Evolutionary conservation across 1,140 invertebrate species (phyloP), one percentile per base, ranked within the genome.

Genomic region (Sitobion miscanthi): DNA sequence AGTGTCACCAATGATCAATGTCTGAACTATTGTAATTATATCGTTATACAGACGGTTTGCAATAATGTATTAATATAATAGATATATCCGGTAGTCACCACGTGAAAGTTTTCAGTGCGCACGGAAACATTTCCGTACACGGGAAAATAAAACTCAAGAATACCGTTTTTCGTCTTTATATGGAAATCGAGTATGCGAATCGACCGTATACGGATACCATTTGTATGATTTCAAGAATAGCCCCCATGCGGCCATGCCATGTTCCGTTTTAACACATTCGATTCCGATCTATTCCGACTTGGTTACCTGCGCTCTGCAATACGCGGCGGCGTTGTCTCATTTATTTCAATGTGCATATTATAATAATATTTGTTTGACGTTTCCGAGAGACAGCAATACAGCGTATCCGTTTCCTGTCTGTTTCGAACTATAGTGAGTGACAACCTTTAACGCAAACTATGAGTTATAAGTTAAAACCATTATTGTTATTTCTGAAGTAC

Each of bases 151-250:
- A 77, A 77, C 62, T 77, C 62, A 17, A 77, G 62, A 77, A 77
- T 77, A 77, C 62, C 62, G 62, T 77, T 77, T 77, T 77, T 77
- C 62, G 30, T 77, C 62, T 30, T 77, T 77, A n/a, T 77, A 77
- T 30, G 14, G 62, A 77, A 77, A 77, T 35, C 62, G 30, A 69
- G 62, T 69, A 69, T 69, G 30, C 62, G 62, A 69, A 69, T 69
- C 30, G 62, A 17, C 62, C 62, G 62, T 77, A 77, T n/a, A 77
- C 62, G 62, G 62, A 77, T 77, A 77, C 62, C 1, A n/a, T 77
- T 77, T 0, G n/a, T 77, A n/a, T 77, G 30, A 77, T 77, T 35
- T 77, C 62, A 77, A 77, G 30, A 77, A 77, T 77, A 77, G 62
- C 30, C 14, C 62, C n/a, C n/a, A 77, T 69, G 30, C 57, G 25